Evolutionary conservation across 1,140 invertebrate genomes (phyloP), one percentile per base, ranked within the genome.

Genomic region (Papilio polyxenes): DNA sequence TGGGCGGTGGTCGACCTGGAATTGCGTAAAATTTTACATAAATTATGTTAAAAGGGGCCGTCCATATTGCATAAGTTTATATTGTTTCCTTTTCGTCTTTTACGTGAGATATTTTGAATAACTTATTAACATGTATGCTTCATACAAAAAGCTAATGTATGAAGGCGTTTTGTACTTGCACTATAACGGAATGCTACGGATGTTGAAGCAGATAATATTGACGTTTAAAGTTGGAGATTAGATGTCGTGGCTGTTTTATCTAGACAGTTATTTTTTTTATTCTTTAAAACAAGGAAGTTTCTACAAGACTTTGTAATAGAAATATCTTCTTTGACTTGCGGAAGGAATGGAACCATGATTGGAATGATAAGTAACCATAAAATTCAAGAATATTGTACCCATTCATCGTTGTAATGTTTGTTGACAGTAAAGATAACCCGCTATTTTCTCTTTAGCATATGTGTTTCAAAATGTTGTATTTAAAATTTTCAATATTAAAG

Each of bases 11-110:
- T 40, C 65, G 65, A 37, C 13, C 15, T 13, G 65, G 65, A 72
- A 72, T 72, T 72, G 65, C 65, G 65, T 72, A 72, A 72, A 72
- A 72, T 72, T 72, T 37, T 72, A 72, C 65, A 72, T 72, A 65
- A 65, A 65, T 72, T 37, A 65, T 65, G 62, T 20, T 72, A 72
- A 72, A 72, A 72, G 65, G 13, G 65, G 13, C 31, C 65, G 65
- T 72, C 11, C 31, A 37, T 72, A 72, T 72, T 72, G 23, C 65
- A 72, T 37, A 72, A 72, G 65, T 72, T 72, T 37, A 72, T 72
- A 40, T 37, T 72, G 23, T 72, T 72, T 72, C 31, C 31, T 72
- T 72, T 72, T 40, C 65, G 15, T 72, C 59, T 62, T 62, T 20
- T 72, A 72, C 13, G 13, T 37, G 65, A 37, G 65, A 72, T 31